Conservation (phyloP, 2,797 vertebrate genomes). For the Menidia menidia region DNA sequence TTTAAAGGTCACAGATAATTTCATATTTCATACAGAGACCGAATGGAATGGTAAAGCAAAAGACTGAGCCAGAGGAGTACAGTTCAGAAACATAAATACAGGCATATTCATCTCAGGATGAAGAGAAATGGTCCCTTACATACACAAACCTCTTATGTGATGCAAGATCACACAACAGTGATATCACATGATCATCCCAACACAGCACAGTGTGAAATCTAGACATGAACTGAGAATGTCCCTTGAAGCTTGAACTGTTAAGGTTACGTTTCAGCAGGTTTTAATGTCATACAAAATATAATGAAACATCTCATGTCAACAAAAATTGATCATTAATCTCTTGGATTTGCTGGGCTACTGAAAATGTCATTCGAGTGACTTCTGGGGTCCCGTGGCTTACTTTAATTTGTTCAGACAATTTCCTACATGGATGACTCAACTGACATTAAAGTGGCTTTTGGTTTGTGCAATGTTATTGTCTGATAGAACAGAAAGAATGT, state of each 20-base stretch:
- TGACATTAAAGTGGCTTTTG: conserved; percentile 39
- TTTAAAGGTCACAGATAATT: conserved; percentile 31
- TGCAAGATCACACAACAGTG: conserved; percentile 5
- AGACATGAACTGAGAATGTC: background rate
- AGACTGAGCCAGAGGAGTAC: background rate
- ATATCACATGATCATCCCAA: background rate
- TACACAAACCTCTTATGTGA: conserved; percentile 9
- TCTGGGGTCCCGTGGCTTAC: conserved; percentile 12
- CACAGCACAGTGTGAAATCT: background rate
- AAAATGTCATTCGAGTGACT: conserved; percentile 9
- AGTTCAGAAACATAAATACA: background rate
- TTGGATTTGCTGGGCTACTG: background rate
- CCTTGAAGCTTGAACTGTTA: background rate
- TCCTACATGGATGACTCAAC: conserved; percentile 42
- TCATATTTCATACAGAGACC: conserved; percentile 7
- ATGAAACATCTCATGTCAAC: background rate
- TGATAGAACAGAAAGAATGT: conserved; percentile 38
- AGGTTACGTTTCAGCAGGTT: background rate
- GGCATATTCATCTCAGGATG: background rate
- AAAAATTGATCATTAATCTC: background rate
- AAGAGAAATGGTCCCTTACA: background rate
- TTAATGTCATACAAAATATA: background rate
- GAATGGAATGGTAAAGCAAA: background rate
- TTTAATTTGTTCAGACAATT: conserved; percentile 38
- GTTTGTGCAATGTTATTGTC: conserved; percentile 39